These are phyloP conservation scores for Hybognathus amarus DNA, from an alignment of 2,797 vertebrate species.

Conservation along the genomic window DNA sequence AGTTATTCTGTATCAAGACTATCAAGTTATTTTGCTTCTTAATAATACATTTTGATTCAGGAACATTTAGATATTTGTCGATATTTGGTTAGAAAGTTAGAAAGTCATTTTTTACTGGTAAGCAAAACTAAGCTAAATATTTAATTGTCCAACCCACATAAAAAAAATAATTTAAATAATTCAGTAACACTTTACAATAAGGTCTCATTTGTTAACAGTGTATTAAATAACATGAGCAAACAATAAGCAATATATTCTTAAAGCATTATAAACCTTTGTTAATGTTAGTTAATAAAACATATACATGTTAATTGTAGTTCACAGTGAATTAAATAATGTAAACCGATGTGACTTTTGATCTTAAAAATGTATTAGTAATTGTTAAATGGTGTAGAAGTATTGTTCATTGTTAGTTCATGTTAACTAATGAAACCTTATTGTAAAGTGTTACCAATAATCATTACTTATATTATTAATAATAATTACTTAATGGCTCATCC, in stretches of 20 bases:
- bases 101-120: neutral
- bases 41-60: neutral
- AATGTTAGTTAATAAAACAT: too few species aligned
- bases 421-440: too few species aligned
- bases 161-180: neutral
- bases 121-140: neutral
- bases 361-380: neutral
- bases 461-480: neutral
- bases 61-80: neutral
- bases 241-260: too few species aligned
- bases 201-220: too few species aligned
- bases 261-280: too few species aligned
- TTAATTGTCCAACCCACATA: neutral
- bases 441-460: neutral
- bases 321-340: neutral
- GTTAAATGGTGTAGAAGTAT: neutral
- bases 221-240: too few species aligned
- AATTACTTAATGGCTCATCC: neutral
- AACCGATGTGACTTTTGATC: neutral
- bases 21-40: neutral
- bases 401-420: neutral
- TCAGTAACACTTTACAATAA: neutral
- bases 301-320: too few species aligned
- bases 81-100: too few species aligned
- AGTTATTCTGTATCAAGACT: neutral